Percentiles rank a stretch among this genome's conserved stretches.
phyloP scores from a whole-genome alignment of 2,113 vertebrate genomes.

The Xenopus laevis region DNA sequence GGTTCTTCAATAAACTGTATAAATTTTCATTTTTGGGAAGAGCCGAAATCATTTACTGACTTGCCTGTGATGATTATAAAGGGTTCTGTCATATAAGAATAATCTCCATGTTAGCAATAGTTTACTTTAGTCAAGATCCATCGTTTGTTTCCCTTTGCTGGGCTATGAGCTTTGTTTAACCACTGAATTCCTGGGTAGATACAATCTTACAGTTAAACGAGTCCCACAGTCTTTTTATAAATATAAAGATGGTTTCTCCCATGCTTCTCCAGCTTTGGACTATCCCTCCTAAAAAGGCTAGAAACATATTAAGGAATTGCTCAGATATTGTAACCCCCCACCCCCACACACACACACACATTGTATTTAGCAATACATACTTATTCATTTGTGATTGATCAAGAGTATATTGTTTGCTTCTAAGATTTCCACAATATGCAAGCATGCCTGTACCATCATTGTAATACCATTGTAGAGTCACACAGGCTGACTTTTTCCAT shows the following conservation, averaged over 20 bases:
- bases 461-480: too few species aligned
- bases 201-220: neutral
- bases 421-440: neutral
- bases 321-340: neutral
- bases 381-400: neutral
- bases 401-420: too few species aligned
- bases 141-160: neutral
- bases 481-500: too few species aligned
- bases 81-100: neutral
- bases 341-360: too few species aligned
- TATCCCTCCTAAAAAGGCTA: neutral
- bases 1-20: too few species aligned
- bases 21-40: too few species aligned
- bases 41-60: neutral
- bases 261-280: neutral
- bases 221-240: neutral
- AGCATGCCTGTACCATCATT: too few species aligned
- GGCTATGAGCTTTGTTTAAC: neutral
- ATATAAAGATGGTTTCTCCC: neutral
- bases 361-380: neutral
- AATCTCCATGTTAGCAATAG: neutral
- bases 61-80: neutral
- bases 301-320: neutral
- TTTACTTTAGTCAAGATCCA: neutral
- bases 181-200: neutral